A percentile compares a stretch with the other conserved stretches of the same genome.
These are phyloP conservation scores for Artemisiospiza belli DNA, from an alignment of 2,113 vertebrate species.

Conservation along the genomic window DNA sequence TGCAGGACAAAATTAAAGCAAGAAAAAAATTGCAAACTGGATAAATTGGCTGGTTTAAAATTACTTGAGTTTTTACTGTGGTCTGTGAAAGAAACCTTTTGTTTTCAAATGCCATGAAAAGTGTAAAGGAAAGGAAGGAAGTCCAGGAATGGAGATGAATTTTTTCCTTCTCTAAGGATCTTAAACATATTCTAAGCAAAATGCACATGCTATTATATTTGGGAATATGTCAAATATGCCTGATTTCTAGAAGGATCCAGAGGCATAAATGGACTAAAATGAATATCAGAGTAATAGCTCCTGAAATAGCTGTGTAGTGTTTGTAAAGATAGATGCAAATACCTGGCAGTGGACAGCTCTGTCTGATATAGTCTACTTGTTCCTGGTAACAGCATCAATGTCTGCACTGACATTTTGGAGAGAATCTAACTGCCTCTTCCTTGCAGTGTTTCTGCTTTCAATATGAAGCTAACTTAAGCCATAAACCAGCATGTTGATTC, in stretches of 20 bases:
- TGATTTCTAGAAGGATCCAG: background rate
- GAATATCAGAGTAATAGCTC: background rate
- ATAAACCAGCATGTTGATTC: background rate
- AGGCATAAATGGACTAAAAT: background rate
- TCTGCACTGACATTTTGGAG: background rate
- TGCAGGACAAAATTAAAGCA: constrained; percentile 24
- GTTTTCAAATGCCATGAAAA: background rate
- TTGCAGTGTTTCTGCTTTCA: background rate
- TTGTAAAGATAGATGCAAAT: background rate
- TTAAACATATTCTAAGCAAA: background rate
- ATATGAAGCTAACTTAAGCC: background rate
- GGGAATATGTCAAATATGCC: background rate
- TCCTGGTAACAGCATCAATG: background rate
- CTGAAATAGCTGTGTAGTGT: background rate
- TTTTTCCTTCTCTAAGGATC: background rate
- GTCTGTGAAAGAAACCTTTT: constrained; percentile 9
- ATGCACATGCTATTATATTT: background rate
- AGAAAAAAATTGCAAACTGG: background rate
- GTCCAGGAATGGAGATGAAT: background rate
- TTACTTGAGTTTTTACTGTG: background rate
- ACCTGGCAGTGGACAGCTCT: background rate
- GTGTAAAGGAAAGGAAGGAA: background rate
- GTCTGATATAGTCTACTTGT: background rate
- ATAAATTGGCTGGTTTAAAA: constrained; percentile 12
- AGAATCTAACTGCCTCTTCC: background rate